Conservation (phyloP, 2,113 vertebrate species). For the Chionis minor region DNA sequence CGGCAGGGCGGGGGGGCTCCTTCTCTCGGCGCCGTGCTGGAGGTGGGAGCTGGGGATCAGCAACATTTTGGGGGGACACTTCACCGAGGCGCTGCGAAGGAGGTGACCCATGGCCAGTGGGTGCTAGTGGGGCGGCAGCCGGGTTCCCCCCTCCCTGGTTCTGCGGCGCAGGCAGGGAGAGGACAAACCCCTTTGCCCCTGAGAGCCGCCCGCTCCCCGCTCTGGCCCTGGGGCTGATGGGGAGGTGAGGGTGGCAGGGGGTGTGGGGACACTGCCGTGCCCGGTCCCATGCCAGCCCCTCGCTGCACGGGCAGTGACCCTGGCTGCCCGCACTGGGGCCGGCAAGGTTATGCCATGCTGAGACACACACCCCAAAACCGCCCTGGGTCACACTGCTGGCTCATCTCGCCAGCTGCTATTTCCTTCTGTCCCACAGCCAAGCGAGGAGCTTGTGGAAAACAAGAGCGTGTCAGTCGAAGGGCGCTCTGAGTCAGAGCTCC, state of each 20-base stretch:
- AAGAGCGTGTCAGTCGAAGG: neutral
- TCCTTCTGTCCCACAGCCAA: slow-evolving; percentile 49
- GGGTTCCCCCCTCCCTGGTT: neutral
- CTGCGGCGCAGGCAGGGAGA: neutral
- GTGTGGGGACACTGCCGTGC: fast-evolving
- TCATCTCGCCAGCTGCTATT: slow-evolving; percentile 3
- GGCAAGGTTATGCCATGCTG: neutral
- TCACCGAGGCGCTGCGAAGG: neutral
- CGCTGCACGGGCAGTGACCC: fast-evolving
- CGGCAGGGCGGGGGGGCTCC: neutral
- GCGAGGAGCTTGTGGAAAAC: neutral
- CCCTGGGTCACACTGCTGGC: neutral
- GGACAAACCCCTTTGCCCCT: neutral
- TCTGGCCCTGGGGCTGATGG: no score
- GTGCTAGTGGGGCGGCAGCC: neutral
- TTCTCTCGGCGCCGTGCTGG: fast-evolving
- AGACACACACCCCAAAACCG: neutral
- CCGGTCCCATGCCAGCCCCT: neutral
- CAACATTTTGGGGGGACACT: neutral
- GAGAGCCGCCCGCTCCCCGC: neutral
- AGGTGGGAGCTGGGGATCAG: neutral
- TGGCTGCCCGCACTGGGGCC: neutral
- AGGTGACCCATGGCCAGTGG: neutral
- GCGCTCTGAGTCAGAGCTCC: neutral
- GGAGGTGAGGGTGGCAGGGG: neutral